Evolutionary conservation across 2,888 invertebrate genomes (phyloP).

Genomic region (Cyclophora punctaria): DNA sequence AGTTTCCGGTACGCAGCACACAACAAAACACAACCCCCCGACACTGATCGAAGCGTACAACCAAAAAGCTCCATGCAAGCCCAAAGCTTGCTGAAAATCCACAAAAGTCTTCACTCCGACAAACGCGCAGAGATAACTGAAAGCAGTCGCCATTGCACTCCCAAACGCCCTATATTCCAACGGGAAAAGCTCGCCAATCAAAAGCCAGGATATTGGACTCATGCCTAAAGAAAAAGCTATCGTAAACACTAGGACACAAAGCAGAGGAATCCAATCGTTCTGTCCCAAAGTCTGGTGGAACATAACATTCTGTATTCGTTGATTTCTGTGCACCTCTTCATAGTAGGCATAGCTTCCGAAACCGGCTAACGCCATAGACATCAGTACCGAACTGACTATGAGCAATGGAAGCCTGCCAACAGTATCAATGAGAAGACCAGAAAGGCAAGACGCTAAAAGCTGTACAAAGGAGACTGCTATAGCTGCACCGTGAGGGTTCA

Average conservation of each 20-base stretch:
- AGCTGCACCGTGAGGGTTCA: slow-evolving; percentile 89
- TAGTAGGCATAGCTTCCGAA: slow-evolving; percentile 91
- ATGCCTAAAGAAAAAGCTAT: slow-evolving; percentile 91
- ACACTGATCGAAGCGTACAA: slow-evolving; percentile 89
- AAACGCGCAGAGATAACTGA: slow-evolving; percentile 91
- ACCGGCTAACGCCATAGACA: slow-evolving; percentile 89
- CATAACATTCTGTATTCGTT: slow-evolving; percentile 67
- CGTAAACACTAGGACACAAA: slow-evolving; percentile 88
- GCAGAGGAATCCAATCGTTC: slow-evolving; percentile 87
- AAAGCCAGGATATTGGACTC: slow-evolving; percentile 90
- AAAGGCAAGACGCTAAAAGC: slow-evolving; percentile 86
- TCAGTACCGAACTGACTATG: slow-evolving; percentile 87
- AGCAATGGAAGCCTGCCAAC: slow-evolving; percentile 89
- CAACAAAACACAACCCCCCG: slow-evolving; percentile 87
- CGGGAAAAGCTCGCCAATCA: slow-evolving; percentile 89
- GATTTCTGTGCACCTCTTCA: slow-evolving; percentile 78
- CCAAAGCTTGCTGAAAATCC: slow-evolving; percentile 84
- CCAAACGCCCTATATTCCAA: slow-evolving; percentile 89
- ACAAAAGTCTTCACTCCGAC: slow-evolving; percentile 90
- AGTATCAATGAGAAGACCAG: slow-evolving; percentile 88
- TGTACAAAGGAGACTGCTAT: slow-evolving; percentile 91
- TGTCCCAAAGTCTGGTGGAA: slow-evolving; percentile 73
- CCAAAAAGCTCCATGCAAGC: slow-evolving; percentile 91
- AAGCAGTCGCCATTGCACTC: slow-evolving; percentile 88
- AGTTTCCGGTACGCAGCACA: slow-evolving; percentile 91